Evolutionary conservation across 2,113 vertebrate species (phyloP), one percentile per base, ranked within the genome.

Genomic region (Poeciliopsis occidentalis): DNA sequence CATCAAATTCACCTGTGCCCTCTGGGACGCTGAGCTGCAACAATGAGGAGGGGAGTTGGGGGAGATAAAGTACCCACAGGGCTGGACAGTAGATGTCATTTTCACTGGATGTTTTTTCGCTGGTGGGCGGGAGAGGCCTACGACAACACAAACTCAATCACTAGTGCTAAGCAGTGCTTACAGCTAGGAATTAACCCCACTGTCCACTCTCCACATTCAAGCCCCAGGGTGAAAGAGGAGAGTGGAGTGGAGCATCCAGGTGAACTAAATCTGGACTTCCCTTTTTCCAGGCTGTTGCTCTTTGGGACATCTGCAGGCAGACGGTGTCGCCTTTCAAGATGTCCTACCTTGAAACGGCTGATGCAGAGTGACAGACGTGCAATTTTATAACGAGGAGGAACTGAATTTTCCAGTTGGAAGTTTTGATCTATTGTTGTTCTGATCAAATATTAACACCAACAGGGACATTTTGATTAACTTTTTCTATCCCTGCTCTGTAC

Each of bases 151-250:
- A 88, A 92, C 92, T 89, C 88, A 92, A 87, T 94, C 90, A 91
- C 86, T 87, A 71, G 88, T 66, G 61, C 80, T 88, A 83, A 91
- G 85, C 86, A 92, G 87, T 89, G 90, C 90, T 93, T 92, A 93
- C 89, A 93, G 90, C 91, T 11, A 93, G 77, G 92, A 89, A 93
- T 92, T 92, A 93, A 91, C 91, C 91, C 82, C 70, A 80, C 89
- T 86, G 85, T 90, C 90, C 92, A 87, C 89, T 83, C 85, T 71
- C 75, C 81, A 78, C 81, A 87, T 89, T 85, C 74, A 87, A 85
- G 87, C 89, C 93, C 17, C n/a, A 78, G 90, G 91, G 87, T 68
- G 83, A 24, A 75, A 76, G 37, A 67, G 60, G 60, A 82, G 78
- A 88, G 86, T 79, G 67, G 71, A 88, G 85, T 63, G n/a, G 77